Evolutionary conservation across 2,888 invertebrate genomes (phyloP).

Genomic region (Sepioteuthis lessoniana): DNA sequence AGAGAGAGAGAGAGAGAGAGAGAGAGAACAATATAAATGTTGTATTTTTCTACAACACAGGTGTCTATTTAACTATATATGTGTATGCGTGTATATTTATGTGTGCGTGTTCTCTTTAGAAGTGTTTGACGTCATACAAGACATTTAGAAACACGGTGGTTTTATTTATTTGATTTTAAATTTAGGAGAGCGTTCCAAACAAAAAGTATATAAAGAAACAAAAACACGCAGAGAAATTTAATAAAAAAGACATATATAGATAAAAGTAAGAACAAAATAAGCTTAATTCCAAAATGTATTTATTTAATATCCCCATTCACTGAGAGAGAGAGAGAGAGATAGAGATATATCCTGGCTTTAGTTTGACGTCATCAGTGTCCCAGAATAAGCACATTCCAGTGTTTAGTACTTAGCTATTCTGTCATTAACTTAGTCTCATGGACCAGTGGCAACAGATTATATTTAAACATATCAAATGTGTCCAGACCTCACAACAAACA

Average conservation of each 20-base stretch:
- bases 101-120: background rate
- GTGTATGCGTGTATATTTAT: background rate
- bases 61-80: background rate
- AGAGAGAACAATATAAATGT: background rate
- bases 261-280: background rate
- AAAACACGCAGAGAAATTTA: background rate
- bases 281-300: background rate
- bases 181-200: background rate
- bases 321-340: background rate
- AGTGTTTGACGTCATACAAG: conserved; percentile 10
- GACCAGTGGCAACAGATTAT: background rate
- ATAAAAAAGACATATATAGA: background rate
- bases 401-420: background rate
- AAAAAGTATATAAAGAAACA: background rate
- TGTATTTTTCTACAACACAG: background rate
- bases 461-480: background rate
- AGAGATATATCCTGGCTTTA: background rate
- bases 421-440: background rate
- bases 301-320: background rate
- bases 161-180: background rate
- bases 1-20: too few relatives aligned
- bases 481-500: background rate
- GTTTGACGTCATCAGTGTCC: background rate
- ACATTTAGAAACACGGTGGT: background rate
- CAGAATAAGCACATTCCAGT: background rate